A percentile compares a stretch with the other conserved stretches of the same genome.
phyloP scores from a whole-genome alignment of 2,888 invertebrate genomes.

The Drosophila bunnanda region DNA sequence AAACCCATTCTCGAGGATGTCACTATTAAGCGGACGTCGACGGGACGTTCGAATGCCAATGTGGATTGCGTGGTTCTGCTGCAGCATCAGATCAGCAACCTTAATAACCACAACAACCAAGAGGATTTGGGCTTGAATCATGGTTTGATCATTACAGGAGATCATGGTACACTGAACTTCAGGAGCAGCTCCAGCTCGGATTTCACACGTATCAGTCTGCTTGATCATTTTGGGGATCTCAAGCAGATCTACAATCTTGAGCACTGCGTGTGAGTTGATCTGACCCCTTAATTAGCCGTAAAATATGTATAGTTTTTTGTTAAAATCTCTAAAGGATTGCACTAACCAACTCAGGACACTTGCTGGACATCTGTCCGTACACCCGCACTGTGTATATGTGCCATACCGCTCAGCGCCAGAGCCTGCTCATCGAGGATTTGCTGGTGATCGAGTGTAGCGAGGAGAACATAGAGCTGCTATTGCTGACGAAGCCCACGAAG shows the following conservation, averaged over 20 bases:
- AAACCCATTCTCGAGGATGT: conserved; percentile 77
- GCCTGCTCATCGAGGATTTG: conserved; percentile 80
- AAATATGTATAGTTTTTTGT: not conserved
- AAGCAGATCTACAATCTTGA: conserved; percentile 81
- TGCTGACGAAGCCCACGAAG: conserved; percentile 73
- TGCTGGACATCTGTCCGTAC: conserved; percentile 82
- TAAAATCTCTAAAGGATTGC: conserved; percentile 50
- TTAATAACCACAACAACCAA: conserved; percentile 58
- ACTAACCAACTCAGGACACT: conserved; percentile 78
- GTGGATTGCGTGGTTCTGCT: conserved; percentile 58
- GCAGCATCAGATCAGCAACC: conserved; percentile 30
- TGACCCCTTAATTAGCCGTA: not conserved
- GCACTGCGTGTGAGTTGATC: conserved; percentile 75
- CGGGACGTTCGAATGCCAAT: conserved; percentile 57
- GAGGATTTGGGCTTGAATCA: conserved; percentile 21
- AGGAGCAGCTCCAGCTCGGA: conserved; percentile 56
- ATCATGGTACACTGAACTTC: conserved; percentile 63
- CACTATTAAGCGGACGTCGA: conserved; percentile 63
- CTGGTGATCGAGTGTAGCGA: conserved; percentile 82
- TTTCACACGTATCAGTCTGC: conserved; percentile 63
- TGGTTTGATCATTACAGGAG: conserved; percentile 60
- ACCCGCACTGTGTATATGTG: conserved; percentile 71
- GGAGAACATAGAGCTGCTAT: conserved; percentile 80
- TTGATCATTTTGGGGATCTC: conserved; percentile 71
- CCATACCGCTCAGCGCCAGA: conserved; percentile 21